A percentile compares a stretch with the other conserved stretches of the same genome.
Evolutionary conservation across 2,113 vertebrate species (phyloP).

Genomic region (Ovibos moschatus): DNA sequence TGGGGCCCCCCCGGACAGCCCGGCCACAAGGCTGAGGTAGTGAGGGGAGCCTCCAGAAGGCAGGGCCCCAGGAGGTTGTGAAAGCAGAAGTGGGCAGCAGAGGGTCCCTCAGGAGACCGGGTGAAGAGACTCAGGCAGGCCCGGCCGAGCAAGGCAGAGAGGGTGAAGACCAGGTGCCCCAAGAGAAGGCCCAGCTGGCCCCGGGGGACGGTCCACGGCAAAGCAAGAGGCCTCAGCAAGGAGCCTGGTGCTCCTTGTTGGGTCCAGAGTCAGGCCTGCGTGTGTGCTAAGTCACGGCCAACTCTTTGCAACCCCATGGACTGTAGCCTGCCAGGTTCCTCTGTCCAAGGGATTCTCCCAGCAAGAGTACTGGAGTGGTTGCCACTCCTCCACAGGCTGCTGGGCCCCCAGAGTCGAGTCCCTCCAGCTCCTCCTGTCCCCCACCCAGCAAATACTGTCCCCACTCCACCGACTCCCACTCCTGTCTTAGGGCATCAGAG

Average conservation of each 20-base stretch:
- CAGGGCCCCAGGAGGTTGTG: not conserved
- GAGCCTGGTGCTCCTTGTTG: not conserved
- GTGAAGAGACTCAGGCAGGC: not conserved
- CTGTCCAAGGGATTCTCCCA: not conserved
- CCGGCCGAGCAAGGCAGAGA: not conserved
- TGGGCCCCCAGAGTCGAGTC: not conserved
- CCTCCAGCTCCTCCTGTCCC: not conserved
- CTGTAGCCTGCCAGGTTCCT: not conserved
- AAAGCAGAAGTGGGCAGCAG: slow-evolving; percentile 41
- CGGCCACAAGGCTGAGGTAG: not conserved
- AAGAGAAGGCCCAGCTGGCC: not conserved
- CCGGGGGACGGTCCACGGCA: accelerated
- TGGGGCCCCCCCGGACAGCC: not conserved
- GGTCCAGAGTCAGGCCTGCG: not conserved
- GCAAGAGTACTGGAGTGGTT: not conserved
- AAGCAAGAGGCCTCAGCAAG: no score
- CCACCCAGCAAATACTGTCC: not conserved
- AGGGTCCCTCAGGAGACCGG: not conserved
- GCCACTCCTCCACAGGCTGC: accelerated
- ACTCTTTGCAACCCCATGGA: not conserved
- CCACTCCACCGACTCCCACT: not conserved
- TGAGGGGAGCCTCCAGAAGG: not conserved
- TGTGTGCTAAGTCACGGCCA: not conserved
- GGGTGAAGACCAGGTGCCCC: not conserved
- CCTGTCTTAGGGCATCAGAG: not conserved